Conservation (phyloP, 2,888 invertebrate genomes). For the Melinopterus prodromus region DNA sequence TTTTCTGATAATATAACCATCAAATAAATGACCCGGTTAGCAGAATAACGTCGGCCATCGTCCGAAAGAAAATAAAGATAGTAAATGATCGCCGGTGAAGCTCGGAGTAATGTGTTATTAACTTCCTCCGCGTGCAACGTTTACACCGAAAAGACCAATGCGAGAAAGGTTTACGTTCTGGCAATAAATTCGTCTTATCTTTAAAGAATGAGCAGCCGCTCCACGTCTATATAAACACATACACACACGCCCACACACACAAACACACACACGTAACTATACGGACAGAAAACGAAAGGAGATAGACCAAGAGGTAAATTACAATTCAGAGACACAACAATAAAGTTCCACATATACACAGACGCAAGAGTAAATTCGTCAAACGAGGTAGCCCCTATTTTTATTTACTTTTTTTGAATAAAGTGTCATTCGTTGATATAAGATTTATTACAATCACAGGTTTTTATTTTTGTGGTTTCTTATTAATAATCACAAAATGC, state of each 20-base stretch:
- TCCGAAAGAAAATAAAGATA: neutral
- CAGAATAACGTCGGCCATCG: neutral
- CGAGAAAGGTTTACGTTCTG: slow-evolving; percentile 4
- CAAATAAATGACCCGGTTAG: neutral
- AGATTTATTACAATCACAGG: no score
- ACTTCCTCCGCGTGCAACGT: neutral
- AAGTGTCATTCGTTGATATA: no score
- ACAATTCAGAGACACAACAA: neutral
- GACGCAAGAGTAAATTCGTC: no score
- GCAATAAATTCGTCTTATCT: neutral
- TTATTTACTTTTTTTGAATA: no score
- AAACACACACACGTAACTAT: neutral
- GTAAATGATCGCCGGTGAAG: neutral
- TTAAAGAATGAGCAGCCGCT: slow-evolving; percentile 4
- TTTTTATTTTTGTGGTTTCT: no score
- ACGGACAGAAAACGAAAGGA: neutral
- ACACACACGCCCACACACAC: no score
- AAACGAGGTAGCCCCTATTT: no score
- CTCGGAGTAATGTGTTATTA: neutral
- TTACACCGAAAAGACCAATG: neutral
- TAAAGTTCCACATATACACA: neutral
- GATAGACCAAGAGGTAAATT: neutral
- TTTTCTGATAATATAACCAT: slow-evolving; percentile 32
- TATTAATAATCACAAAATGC: no score
- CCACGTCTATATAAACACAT: neutral